Conservation (phyloP, 2,113 vertebrate genomes). For the Scalopus aquaticus region DNA sequence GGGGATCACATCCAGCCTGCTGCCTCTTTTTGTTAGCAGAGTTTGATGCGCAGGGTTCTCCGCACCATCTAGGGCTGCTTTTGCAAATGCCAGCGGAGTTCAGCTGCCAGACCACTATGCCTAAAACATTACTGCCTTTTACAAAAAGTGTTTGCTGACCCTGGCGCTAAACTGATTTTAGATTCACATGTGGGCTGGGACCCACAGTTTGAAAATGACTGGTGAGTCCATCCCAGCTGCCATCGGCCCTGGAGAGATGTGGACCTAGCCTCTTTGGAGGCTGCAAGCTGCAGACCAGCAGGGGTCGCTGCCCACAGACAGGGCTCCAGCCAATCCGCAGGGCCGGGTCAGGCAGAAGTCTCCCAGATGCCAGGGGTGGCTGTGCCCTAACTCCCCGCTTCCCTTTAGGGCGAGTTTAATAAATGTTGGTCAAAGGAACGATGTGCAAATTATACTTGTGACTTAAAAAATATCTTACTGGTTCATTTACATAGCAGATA, state of each 20-base stretch:
- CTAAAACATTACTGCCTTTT: not conserved
- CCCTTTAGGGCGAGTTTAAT: no score
- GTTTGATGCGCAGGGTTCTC: not conserved
- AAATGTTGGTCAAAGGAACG: not conserved
- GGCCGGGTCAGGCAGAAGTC: not conserved
- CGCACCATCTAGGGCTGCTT: not conserved
- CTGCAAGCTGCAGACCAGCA: not conserved
- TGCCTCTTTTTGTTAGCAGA: not conserved
- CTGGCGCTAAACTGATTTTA: not conserved
- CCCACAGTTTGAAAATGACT: not conserved
- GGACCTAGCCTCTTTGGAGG: not conserved
- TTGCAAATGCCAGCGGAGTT: not conserved
- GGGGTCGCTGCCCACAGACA: fast-evolving
- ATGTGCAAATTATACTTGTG: no score
- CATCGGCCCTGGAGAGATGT: fast-evolving
- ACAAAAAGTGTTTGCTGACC: not conserved
- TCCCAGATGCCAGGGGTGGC: no score
- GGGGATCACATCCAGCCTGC: not conserved
- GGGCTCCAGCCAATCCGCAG: fast-evolving
- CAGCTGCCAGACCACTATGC: no score
- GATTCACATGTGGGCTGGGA: not conserved
- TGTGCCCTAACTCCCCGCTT: fast-evolving
- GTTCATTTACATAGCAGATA: not conserved
- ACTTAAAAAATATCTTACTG: not conserved
- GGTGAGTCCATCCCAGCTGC: not conserved